Base-by-base conservation (phyloP, 2,888 invertebrate genomes). In the Diogma glabrata region DNA sequence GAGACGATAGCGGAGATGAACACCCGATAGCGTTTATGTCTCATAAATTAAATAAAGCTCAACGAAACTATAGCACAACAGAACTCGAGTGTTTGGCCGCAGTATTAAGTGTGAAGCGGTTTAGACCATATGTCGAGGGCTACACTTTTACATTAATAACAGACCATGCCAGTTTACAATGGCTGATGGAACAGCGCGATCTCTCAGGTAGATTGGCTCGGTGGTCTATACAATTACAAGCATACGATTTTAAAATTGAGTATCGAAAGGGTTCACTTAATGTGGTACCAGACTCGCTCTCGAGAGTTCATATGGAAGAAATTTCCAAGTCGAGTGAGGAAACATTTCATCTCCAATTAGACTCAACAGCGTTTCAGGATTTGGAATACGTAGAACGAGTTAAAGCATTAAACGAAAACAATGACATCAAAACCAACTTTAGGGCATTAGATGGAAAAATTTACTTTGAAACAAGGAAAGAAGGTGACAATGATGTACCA, bases 211-310 rank as follows among this genome's bases (percentile, higher is more conserved):
- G 40, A 8, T 47, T 51, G 26, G 51, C 51, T 17, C 26, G 51
- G 10, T 51, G 51, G 48, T 26, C 22, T 26, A 20, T 51, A 19
- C 46, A 51, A 47, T 23, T 51, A 10, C 51, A 51, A 24, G 47
- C 47, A 7, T 51, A 38, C 14, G 47, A 40, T 26, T 51, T 51
- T n/a, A 10, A 47, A n/a, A 51, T 51, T 3, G 47, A 47, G 20
- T 38, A 51, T 28, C 17, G 51, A n/a, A 51, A 51, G 19, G 38
- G 40, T 10, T 28, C 47, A 8, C 14, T 24, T 2, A 51, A 51
- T 33, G 24, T 51, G 17, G 51, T 47, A n/a, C 51, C 50, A 3
- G 51, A 51, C n/a, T 38, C 47, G 4, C 14, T n/a, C 4, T 9
- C 33, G 6, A 12, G 33, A 33, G 33, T 14, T n/a, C 33, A 33